Evolutionary conservation across 2,113 vertebrate species (phyloP).

Genomic region (Brienomyrus longianalis): DNA sequence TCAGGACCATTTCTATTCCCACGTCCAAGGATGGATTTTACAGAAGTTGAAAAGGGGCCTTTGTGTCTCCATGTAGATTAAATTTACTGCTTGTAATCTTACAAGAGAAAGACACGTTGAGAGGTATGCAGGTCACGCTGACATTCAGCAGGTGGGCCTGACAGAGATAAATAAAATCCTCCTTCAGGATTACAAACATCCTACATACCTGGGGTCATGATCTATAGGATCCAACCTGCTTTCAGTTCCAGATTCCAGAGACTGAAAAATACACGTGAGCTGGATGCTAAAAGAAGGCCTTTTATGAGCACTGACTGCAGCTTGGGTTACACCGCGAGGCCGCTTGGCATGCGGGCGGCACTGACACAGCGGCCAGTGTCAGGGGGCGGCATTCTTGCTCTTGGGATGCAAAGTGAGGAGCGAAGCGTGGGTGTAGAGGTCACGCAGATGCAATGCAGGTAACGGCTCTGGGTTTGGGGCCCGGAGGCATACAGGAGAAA

Average conservation of each 20-base stretch:
- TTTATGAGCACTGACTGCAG: not conserved
- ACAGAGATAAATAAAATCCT: slow-evolving; percentile 38
- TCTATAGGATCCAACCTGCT: slow-evolving; percentile 32
- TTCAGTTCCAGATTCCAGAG: slow-evolving; percentile 43
- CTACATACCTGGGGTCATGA: slow-evolving; percentile 38
- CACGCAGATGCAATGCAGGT: not conserved
- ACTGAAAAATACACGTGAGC: slow-evolving; percentile 28
- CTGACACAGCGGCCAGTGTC: too few relatives aligned
- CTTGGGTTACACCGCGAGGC: not conserved
- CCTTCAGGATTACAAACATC: slow-evolving; percentile 23
- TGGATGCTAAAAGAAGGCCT: slow-evolving; percentile 17
- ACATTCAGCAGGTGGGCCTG: slow-evolving; percentile 37
- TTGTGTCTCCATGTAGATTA: slow-evolving; percentile 12
- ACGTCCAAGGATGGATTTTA: slow-evolving; percentile 5
- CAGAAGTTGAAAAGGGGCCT: slow-evolving; percentile 7
- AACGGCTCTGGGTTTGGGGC: not conserved
- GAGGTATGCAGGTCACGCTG: slow-evolving; percentile 21
- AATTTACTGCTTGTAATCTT: slow-evolving; percentile 44
- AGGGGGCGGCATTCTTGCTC: not conserved
- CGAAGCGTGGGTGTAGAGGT: not conserved
- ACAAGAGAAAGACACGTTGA: slow-evolving; percentile 3
- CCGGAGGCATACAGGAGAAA: not conserved
- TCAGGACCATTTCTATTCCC: not conserved
- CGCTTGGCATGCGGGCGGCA: not conserved
- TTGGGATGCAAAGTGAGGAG: not conserved